Percentiles rank a stretch among this genome's conserved stretches.
Evolutionary conservation across 92 coral and sea anemone species (phyloP).

Genomic region (Phenganax subtilis): DNA sequence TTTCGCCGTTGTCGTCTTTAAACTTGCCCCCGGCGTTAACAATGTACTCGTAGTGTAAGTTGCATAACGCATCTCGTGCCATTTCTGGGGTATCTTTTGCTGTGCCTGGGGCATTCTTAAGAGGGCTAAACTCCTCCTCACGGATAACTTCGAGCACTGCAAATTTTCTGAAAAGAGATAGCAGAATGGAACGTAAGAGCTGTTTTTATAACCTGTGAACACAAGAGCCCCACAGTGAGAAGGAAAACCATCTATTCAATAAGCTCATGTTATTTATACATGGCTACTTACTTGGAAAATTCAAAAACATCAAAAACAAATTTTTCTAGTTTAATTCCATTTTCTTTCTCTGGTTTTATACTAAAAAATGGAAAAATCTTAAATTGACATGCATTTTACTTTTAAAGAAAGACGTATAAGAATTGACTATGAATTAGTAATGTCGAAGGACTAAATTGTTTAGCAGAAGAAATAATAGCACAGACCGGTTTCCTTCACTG

Average conservation of each 20-base stretch:
- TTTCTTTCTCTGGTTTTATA: constrained; percentile 61
- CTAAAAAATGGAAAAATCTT: constrained; percentile 40
- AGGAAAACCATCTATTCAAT: neutral
- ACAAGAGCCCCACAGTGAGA: neutral
- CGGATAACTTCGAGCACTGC: constrained; percentile 82
- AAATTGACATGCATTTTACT: neutral
- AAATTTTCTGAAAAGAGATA: constrained; percentile 58
- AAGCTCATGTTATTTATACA: neutral
- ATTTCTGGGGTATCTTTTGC: constrained; percentile 80
- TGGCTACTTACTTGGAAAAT: constrained; percentile 70
- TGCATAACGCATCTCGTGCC: constrained; percentile 54
- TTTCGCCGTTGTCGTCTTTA: constrained; percentile 55
- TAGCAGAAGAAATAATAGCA: neutral
- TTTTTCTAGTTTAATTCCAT: constrained; percentile 88
- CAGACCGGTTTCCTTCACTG: constrained; percentile 66
- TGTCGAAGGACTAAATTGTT: neutral
- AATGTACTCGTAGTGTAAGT: constrained; percentile 67
- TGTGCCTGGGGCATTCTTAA: constrained; percentile 74
- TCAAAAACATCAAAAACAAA: constrained; percentile 96
- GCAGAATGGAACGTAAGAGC: neutral
- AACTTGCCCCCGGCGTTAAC: constrained; percentile 84
- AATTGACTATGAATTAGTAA: neutral
- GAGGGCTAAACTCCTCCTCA: constrained; percentile 88
- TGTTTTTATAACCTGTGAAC: neutral
- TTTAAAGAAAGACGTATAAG: neutral